Evolutionary conservation across 2,113 vertebrate species (phyloP).

Genomic region (Engraulis encrasicolus): DNA sequence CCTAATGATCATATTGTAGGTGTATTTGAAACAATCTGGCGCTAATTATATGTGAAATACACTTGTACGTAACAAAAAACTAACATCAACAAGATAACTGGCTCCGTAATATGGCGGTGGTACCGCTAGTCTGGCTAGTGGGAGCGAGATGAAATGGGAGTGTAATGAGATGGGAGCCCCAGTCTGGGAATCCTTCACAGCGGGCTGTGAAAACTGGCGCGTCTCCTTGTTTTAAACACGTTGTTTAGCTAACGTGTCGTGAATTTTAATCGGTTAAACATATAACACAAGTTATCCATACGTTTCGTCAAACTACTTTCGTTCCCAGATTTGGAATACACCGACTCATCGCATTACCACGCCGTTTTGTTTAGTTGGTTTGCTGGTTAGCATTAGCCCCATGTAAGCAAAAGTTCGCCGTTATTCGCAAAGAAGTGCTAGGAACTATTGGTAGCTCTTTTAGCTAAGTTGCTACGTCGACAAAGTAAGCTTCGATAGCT

Average conservation of each 20-base stretch:
- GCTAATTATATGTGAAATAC: too few relatives aligned
- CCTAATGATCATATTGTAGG: too few relatives aligned
- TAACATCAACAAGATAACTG: too few relatives aligned
- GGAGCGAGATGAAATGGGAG: too few relatives aligned
- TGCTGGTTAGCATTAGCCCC: conserved; percentile 3
- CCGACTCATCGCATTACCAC: not conserved
- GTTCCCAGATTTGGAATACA: not conserved
- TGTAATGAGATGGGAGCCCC: too few relatives aligned
- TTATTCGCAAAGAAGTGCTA: conserved; percentile 12
- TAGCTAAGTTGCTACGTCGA: not conserved
- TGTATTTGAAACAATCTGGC: too few relatives aligned
- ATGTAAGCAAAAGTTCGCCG: conserved; percentile 16
- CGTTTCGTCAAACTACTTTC: not conserved
- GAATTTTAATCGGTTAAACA: not conserved
- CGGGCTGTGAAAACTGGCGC: conserved; percentile 21
- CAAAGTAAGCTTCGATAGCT: not conserved
- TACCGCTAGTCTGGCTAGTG: too few relatives aligned
- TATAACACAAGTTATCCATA: not conserved
- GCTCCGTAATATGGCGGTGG: too few relatives aligned
- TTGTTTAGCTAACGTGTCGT: conserved; percentile 5
- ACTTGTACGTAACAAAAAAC: too few relatives aligned
- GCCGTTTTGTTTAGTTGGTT: conserved; percentile 1
- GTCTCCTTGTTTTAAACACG: not conserved
- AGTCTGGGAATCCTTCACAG: too few relatives aligned
- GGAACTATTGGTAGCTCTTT: conserved; percentile 3